phyloP scores from a whole-genome alignment of 2,888 invertebrate species.

The Empis livida region DNA sequence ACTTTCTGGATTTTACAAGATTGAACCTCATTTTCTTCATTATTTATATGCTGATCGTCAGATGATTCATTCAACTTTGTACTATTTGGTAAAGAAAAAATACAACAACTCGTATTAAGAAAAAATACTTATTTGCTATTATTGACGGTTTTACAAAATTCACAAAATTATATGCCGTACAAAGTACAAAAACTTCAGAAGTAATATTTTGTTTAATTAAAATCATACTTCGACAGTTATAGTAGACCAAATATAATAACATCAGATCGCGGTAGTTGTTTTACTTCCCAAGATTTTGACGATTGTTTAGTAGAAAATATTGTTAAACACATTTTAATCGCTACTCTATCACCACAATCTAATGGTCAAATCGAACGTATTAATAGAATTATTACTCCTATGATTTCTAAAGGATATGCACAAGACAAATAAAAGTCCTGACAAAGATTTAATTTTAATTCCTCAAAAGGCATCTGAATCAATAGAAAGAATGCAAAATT shows the following conservation, averaged over 20 bases:
- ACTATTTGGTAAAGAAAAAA: too few species aligned
- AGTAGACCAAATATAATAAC: slow-evolving; percentile 20
- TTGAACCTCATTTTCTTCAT: too few species aligned
- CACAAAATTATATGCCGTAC: slow-evolving; percentile 21
- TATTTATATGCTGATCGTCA: too few species aligned
- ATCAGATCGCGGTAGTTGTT: slow-evolving; percentile 28
- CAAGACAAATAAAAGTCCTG: not conserved
- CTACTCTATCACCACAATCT: slow-evolving; percentile 3
- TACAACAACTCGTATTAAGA: slow-evolving; percentile 17
- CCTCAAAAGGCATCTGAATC: slow-evolving; percentile 16
- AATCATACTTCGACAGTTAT: slow-evolving; percentile 12
- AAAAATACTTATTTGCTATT: slow-evolving; percentile 23
- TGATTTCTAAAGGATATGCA: slow-evolving; percentile 6
- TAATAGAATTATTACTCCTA: slow-evolving; percentile 9
- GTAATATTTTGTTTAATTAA: slow-evolving; percentile 17
- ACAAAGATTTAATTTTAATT: slow-evolving; percentile 15
- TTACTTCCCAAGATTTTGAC: slow-evolving; percentile 24
- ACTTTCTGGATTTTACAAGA: too few species aligned
- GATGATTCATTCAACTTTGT: too few species aligned
- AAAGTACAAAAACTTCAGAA: slow-evolving; percentile 17
- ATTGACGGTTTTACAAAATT: slow-evolving; percentile 30
- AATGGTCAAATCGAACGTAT: slow-evolving; percentile 8
- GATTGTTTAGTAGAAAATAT: slow-evolving; percentile 18
- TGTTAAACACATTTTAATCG: slow-evolving; percentile 4
- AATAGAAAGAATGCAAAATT: slow-evolving; percentile 15